Conservation (phyloP, 2,113 vertebrate species). For the Herpailurus yagouaroundi region DNA sequence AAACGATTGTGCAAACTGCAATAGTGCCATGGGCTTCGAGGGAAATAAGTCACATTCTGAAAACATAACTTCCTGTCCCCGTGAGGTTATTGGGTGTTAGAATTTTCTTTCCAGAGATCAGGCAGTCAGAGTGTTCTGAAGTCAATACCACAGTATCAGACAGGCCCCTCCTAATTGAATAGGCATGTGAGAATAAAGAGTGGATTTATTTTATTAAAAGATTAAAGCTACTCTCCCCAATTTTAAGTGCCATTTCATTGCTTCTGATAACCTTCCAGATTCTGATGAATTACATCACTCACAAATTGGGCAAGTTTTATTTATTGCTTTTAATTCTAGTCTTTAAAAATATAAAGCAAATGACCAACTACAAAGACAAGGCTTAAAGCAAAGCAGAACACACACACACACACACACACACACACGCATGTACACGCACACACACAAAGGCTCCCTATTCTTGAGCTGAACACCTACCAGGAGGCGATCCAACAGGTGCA, state of each 20-base stretch:
- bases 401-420: background rate
- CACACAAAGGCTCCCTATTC: background rate
- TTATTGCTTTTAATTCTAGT: background rate
- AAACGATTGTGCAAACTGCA: background rate
- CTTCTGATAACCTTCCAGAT: background rate
- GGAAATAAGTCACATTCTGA: background rate
- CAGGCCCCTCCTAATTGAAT: background rate
- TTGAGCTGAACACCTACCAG: background rate
- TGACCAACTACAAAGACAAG: background rate
- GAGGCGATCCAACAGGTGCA: background rate
- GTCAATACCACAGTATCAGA: background rate
- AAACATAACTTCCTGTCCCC: background rate
- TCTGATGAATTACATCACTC: background rate
- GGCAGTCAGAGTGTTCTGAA: conserved; percentile 8
- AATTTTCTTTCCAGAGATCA: background rate
- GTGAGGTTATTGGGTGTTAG: background rate
- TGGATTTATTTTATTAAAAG: conserved; percentile 38
- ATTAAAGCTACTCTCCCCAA: background rate
- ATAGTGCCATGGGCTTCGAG: background rate
- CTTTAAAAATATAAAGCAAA: background rate
- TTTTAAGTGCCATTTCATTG: conserved; percentile 26
- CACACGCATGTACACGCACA: background rate
- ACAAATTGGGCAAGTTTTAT: background rate
- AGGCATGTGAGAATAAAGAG: background rate
- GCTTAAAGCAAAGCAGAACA: background rate